Percentiles rank a stretch among this genome's conserved stretches.
Conservation (phyloP, 2,888 invertebrate genomes). For the Drosophila infuscata region DNA sequence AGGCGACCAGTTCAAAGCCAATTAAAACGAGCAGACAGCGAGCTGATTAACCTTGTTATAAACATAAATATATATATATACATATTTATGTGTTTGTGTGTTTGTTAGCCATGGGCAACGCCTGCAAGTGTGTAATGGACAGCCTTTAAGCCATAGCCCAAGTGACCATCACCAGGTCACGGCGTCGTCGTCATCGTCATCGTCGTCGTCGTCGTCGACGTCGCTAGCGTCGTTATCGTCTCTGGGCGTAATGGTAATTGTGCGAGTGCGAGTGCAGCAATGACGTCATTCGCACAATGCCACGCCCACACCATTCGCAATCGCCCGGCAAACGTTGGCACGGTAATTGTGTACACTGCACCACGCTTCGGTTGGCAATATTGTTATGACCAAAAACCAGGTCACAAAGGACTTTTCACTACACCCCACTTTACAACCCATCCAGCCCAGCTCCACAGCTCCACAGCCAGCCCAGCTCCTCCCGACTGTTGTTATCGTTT, state of each 20-base stretch:
- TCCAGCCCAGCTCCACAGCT: conserved; percentile 5
- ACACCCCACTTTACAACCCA: conserved; percentile 13
- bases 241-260: conserved; percentile 68
- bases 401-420: conserved; percentile 75
- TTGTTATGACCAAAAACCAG: conserved; percentile 81
- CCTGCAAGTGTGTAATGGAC: conserved; percentile 53
- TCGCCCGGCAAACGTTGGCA: conserved; percentile 72
- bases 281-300: conserved; percentile 75
- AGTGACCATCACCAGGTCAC: conserved; percentile 78
- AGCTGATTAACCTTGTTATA: conserved; percentile 75
- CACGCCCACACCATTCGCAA: conserved; percentile 58
- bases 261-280: conserved; percentile 63
- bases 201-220: conserved; percentile 18
- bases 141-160: conserved; percentile 55
- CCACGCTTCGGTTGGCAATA: conserved; percentile 75
- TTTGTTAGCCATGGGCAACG: conserved; percentile 51
- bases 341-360: conserved; percentile 78
- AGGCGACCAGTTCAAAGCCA: conserved; percentile 66
- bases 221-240: conserved; percentile 33
- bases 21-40: conserved; percentile 74
- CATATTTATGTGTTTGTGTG: conserved; percentile 1
- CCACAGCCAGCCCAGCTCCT: conserved; percentile 10
- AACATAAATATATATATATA: conserved; percentile 15
- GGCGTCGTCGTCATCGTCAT: conserved; percentile 42
- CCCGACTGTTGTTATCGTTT: conserved; percentile 50